These are phyloP conservation scores for Callocephalon fimbriatum DNA, from an alignment of 2,113 vertebrate species.

Conservation along the genomic window DNA sequence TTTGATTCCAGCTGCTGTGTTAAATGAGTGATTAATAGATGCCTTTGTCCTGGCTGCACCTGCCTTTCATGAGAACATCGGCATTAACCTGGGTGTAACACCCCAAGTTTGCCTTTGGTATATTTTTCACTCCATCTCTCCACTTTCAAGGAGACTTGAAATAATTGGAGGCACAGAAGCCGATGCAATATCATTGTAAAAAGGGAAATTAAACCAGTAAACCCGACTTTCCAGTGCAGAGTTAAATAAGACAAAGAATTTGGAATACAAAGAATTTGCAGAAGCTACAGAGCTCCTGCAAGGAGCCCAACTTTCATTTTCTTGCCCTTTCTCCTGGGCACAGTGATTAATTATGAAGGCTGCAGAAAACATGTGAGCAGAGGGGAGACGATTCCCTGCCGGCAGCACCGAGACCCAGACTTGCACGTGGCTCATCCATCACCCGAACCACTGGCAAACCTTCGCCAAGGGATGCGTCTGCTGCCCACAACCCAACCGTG, in stretches of 20 bases:
- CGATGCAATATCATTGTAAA: accelerated
- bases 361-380: background rate
- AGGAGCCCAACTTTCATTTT: background rate
- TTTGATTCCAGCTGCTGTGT: background rate
- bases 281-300: background rate
- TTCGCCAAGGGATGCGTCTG: background rate
- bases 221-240: background rate
- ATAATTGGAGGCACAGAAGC: background rate
- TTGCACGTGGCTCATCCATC: background rate
- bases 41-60: background rate
- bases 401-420: background rate
- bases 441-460: background rate
- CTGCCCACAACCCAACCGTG: background rate
- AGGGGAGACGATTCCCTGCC: background rate
- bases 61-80: background rate
- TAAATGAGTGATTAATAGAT: background rate
- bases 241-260: background rate
- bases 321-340: background rate
- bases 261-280: background rate
- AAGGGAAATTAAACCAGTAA: background rate
- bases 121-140: background rate
- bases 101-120: background rate
- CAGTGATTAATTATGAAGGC: background rate
- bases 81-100: background rate
- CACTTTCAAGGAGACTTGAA: background rate